Evolutionary conservation across 2,888 invertebrate species (phyloP).

Genomic region (Orthonychiurus folsomi): DNA sequence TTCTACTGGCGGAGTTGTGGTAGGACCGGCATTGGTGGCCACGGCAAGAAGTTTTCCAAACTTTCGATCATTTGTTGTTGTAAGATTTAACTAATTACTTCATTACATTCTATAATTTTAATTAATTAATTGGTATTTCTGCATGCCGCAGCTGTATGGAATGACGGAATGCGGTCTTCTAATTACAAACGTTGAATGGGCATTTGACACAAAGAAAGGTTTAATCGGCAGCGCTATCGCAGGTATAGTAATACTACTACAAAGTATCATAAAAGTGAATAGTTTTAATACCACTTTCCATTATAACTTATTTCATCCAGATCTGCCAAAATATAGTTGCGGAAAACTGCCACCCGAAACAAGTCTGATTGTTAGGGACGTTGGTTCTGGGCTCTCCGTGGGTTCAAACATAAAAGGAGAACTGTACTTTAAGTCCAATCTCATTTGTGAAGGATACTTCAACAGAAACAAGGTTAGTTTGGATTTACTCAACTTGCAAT

Average conservation of each 20-base stretch:
- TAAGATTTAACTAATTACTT: neutral
- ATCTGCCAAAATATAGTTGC: constrained; percentile 19
- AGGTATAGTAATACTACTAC: neutral
- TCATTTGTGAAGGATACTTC: constrained; percentile 22
- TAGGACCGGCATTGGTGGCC: constrained; percentile 20
- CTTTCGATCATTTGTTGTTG: neutral
- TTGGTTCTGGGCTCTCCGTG: constrained; percentile 32
- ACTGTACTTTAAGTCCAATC: constrained; percentile 40
- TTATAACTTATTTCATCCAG: constrained; percentile 8
- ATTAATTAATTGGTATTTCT: constrained; percentile 1
- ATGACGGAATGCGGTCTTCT: constrained; percentile 32
- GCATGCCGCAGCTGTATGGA: constrained; percentile 23
- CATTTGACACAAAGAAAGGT: neutral
- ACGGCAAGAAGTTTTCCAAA: constrained; percentile 19
- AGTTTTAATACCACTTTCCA: too few species aligned
- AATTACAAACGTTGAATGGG: constrained; percentile 21
- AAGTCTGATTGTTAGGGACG: constrained; percentile 42
- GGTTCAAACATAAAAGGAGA: constrained; percentile 3
- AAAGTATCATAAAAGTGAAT: too few species aligned
- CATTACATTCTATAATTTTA: constrained; percentile 1
- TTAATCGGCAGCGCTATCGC: neutral
- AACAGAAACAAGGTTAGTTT: constrained; percentile 21
- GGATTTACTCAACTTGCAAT: neutral
- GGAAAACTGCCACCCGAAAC: constrained; percentile 36
- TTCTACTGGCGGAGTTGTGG: constrained; percentile 25